Conservation (phyloP, 2,888 invertebrate species). For the Campaea margaritaria region DNA sequence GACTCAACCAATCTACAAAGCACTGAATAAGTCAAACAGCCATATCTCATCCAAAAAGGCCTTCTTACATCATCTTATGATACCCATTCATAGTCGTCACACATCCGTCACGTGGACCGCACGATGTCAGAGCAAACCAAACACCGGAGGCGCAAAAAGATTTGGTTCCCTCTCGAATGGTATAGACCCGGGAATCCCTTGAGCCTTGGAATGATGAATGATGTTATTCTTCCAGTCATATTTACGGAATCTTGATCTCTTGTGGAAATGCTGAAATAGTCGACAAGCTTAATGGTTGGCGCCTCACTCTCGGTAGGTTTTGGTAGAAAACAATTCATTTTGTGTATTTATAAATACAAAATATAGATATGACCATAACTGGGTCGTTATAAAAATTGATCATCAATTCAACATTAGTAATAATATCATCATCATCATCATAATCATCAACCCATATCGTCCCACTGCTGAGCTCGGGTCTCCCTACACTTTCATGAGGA, state of each 20-base stretch:
- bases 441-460: too few species aligned
- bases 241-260: slow-evolving; percentile 67
- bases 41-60: slow-evolving; percentile 34
- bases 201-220: slow-evolving; percentile 78
- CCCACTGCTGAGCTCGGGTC: too few species aligned
- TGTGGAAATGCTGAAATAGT: slow-evolving; percentile 47
- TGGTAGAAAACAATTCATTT: slow-evolving; percentile 10
- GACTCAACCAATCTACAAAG: too few species aligned
- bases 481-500: too few species aligned
- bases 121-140: slow-evolving; percentile 63
- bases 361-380: too few species aligned
- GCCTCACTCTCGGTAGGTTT: slow-evolving; percentile 30
- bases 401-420: too few species aligned
- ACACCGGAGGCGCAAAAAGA: slow-evolving; percentile 68
- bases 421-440: too few species aligned
- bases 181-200: slow-evolving; percentile 71
- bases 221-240: slow-evolving; percentile 77
- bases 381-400: not conserved
- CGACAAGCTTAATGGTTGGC: slow-evolving; percentile 45
- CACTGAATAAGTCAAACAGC: too few species aligned
- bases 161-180: slow-evolving; percentile 73
- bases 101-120: slow-evolving; percentile 59
- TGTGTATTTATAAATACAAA: slow-evolving; percentile 4
- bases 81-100: slow-evolving; percentile 52
- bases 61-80: slow-evolving; percentile 47